Evolutionary conservation across 2,113 vertebrate species (phyloP).

Genomic region (Clupea harengus): DNA sequence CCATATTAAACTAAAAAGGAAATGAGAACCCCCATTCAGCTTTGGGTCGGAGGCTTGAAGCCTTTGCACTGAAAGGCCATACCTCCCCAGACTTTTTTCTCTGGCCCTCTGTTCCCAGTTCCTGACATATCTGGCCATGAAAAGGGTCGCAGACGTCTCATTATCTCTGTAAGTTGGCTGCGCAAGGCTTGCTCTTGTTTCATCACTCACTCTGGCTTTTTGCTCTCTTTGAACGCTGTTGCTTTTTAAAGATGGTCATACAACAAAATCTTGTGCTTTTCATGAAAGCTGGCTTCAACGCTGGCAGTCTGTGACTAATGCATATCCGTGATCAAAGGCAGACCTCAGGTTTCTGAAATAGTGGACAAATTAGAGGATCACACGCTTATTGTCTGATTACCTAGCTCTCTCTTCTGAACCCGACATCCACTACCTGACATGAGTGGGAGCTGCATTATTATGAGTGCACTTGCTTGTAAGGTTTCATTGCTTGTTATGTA

Average conservation of each 20-base stretch:
- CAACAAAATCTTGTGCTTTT: neutral
- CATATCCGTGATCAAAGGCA: conserved; percentile 21
- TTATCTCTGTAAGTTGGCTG: neutral
- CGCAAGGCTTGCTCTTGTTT: conserved; percentile 1
- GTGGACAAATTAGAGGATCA: conserved; percentile 10
- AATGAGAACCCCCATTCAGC: neutral
- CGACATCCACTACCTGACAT: neutral
- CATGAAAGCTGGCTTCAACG: neutral
- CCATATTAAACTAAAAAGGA: neutral
- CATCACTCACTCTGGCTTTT: neutral
- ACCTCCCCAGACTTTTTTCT: neutral
- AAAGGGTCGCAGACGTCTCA: neutral
- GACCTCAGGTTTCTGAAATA: neutral
- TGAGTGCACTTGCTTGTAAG: neutral
- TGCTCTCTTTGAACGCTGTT: neutral
- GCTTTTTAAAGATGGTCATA: neutral
- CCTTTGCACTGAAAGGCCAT: neutral
- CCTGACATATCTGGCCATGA: neutral
- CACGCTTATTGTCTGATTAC: conserved; percentile 7
- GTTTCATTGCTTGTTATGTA: neutral
- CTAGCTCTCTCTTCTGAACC: neutral
- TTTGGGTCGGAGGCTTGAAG: neutral
- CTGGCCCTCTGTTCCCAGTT: neutral
- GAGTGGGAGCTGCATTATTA: neutral
- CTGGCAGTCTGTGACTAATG: neutral